Evolutionary conservation across 2,888 invertebrate genomes (phyloP).

Genomic region (Marronus borbonicus): DNA sequence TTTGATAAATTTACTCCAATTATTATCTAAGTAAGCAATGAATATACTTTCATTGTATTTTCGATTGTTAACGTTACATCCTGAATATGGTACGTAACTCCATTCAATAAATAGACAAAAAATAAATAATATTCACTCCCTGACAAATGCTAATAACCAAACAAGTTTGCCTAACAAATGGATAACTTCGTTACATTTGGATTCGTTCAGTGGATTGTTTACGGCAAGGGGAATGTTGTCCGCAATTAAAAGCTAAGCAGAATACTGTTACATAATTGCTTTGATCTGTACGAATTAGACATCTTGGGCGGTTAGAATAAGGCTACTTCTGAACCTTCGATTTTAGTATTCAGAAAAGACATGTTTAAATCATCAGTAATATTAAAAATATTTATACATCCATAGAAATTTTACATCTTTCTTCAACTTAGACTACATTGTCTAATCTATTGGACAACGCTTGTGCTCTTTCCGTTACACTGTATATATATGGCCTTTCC

Average conservation of each 20-base stretch:
- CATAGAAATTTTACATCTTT: neutral
- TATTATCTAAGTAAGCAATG: no score
- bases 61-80: no score
- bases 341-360: neutral
- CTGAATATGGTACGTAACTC: no score
- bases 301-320: conserved; percentile 20
- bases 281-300: neutral
- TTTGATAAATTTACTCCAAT: no score
- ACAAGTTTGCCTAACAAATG: no score
- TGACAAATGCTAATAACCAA: no score
- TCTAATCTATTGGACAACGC: conserved; percentile 75
- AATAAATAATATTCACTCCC: no score
- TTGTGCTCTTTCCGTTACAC: conserved; percentile 77
- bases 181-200: no score
- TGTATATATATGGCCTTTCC: conserved; percentile 84
- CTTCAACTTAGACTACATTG: conserved; percentile 68
- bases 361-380: neutral
- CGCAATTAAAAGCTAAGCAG: neutral
- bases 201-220: no score
- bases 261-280: neutral
- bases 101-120: no score
- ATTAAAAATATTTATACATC: neutral
- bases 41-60: no score
- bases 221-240: neutral
- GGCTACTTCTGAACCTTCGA: conserved; percentile 1